These are phyloP conservation scores for Athrips mouffetella DNA, from an alignment of 2,888 invertebrate species.

Conservation along the genomic window DNA sequence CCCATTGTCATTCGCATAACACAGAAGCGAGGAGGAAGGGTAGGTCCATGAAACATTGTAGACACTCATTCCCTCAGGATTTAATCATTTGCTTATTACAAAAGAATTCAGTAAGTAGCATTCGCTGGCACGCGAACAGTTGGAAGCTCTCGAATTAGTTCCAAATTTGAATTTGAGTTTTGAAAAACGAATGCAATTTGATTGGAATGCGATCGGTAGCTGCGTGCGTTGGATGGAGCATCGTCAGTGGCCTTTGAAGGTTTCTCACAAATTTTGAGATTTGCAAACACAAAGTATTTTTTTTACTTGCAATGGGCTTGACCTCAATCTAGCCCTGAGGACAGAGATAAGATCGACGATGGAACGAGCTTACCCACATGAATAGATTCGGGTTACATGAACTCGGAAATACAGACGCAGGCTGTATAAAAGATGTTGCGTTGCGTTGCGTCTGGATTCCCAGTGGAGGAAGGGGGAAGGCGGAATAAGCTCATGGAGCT, in stretches of 20 bases:
- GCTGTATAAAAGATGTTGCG: too few species aligned
- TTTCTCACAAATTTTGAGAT: too few species aligned
- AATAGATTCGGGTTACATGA: too few species aligned
- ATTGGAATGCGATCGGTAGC: slow-evolving; percentile 46
- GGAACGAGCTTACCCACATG: too few species aligned
- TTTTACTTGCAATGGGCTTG: too few species aligned
- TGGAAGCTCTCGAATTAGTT: slow-evolving; percentile 28
- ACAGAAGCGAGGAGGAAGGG: background rate
- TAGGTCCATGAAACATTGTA: background rate
- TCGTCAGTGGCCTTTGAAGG: slow-evolving; percentile 17
- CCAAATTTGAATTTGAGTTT: slow-evolving; percentile 39
- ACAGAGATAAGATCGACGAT: too few species aligned
- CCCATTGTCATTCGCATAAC: slow-evolving; percentile 17
- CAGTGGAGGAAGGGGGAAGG: too few species aligned
- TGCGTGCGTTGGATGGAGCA: slow-evolving; percentile 23
- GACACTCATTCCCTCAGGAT: slow-evolving; percentile 8
- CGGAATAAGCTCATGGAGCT: too few species aligned
- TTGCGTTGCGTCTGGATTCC: too few species aligned
- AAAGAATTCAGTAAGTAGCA: slow-evolving; percentile 60
- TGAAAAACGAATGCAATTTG: slow-evolving; percentile 35
- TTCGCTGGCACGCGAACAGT: slow-evolving; percentile 37
- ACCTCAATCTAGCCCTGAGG: too few species aligned
- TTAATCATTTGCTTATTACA: slow-evolving; percentile 27
- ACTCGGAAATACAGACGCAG: too few species aligned
- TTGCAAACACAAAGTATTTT: too few species aligned